A percentile compares a stretch with the other conserved stretches of the same genome.
Conservation (phyloP, 1,140 invertebrate genomes). For the Ericerus pela region DNA sequence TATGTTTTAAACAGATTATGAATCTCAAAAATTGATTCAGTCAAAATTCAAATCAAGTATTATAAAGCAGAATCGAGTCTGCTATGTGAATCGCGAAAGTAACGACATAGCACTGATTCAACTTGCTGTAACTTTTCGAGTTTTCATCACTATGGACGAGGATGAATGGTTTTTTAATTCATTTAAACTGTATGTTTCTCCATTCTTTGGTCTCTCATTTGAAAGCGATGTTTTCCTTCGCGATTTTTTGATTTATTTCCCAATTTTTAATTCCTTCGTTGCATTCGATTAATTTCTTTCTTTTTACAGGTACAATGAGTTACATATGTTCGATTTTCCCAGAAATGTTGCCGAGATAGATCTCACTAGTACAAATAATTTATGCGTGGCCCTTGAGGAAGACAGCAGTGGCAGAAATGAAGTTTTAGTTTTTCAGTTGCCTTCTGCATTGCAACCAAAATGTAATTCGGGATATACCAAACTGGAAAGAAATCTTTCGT, state of each 20-base stretch:
- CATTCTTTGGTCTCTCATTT: background rate
- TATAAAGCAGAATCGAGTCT: no score
- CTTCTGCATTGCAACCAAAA: background rate
- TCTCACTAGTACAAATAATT: background rate
- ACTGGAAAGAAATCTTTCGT: background rate
- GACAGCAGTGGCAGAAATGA: background rate
- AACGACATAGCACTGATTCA: no score
- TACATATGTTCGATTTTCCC: conserved; percentile 2
- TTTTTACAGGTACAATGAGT: background rate
- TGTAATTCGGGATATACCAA: background rate
- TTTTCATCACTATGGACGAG: background rate
- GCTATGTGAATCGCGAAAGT: no score
- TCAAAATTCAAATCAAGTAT: no score
- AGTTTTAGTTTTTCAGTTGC: background rate
- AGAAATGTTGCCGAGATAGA: background rate
- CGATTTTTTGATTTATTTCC: no score
- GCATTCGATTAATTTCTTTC: background rate
- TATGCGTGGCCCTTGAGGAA: background rate
- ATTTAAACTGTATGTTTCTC: background rate
- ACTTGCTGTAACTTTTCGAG: no score
- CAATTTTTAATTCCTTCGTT: no score
- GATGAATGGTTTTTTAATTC: conserved; percentile 4
- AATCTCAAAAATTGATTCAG: no score
- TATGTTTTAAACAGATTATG: no score
- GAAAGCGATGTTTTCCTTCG: no score